A percentile compares a stretch with the other conserved stretches of the same genome.
Evolutionary conservation across 2,797 vertebrate species (phyloP).

Genomic region (Bovichtus variegatus): DNA sequence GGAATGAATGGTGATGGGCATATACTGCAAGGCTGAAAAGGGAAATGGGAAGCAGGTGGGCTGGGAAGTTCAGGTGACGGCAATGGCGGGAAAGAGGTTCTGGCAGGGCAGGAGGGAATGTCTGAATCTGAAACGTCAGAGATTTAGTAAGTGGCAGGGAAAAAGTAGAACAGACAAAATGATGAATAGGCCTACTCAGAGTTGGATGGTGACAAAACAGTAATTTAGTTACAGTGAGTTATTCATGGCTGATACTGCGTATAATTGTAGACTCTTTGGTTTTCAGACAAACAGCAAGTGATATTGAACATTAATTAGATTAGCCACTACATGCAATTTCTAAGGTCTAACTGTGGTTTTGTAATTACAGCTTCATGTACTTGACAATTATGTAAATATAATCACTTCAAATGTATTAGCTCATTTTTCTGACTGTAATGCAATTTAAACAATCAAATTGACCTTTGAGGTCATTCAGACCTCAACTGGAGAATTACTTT

Average conservation of each 20-base stretch:
- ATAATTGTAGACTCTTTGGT: too few species aligned
- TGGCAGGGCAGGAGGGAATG: neutral
- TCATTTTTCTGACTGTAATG: neutral
- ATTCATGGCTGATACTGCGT: too few species aligned
- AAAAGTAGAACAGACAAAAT: neutral
- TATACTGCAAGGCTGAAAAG: too few species aligned
- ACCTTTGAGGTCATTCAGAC: constrained; percentile 7
- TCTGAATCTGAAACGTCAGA: neutral
- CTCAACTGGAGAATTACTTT: constrained; percentile 7
- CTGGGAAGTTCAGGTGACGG: neutral
- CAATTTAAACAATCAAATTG: neutral
- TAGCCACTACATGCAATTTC: too few species aligned
- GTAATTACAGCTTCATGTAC: neutral
- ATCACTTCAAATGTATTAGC: neutral
- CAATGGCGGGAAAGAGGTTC: neutral
- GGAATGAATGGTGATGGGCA: neutral
- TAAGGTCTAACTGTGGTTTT: too few species aligned
- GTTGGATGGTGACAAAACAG: too few species aligned
- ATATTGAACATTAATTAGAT: too few species aligned
- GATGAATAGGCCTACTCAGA: too few species aligned
- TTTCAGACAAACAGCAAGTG: too few species aligned
- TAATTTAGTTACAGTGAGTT: too few species aligned
- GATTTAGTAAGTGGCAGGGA: neutral
- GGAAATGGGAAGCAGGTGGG: neutral
- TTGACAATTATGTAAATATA: neutral